Conservation (phyloP, 2,113 vertebrate genomes). For the Eonycteris spelaea region DNA sequence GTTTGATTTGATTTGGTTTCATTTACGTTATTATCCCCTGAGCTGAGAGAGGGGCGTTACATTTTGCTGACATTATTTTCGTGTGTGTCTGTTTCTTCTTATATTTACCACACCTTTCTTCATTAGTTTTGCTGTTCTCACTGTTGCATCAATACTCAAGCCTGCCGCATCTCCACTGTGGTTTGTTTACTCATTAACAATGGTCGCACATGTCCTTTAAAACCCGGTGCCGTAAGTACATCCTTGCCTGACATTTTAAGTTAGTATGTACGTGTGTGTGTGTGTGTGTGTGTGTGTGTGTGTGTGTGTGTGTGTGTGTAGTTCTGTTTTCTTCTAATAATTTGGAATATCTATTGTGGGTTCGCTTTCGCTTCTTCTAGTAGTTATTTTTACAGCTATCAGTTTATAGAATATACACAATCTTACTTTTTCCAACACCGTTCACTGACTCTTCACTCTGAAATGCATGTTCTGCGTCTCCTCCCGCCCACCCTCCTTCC, state of each 20-base stretch:
- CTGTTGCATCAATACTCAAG: not conserved
- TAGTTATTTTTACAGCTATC: not conserved
- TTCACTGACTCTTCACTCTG: too few species aligned
- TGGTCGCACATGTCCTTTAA: not conserved
- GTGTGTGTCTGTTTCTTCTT: not conserved
- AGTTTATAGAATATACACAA: not conserved
- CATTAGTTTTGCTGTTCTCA: not conserved
- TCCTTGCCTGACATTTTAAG: not conserved
- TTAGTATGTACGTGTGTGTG: not conserved
- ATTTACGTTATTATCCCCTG: not conserved
- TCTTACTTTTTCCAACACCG: not conserved
- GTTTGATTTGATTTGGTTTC: not conserved
- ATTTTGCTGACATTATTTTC: not conserved
- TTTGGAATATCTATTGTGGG: not conserved
- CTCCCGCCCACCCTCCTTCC: rapidly evolving
- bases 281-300: not conserved
- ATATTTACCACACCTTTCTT: not conserved
- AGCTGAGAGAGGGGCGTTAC: not conserved
- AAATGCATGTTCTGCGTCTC: not conserved
- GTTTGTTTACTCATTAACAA: not conserved
- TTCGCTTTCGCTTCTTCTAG: not conserved
- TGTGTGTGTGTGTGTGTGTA: not conserved
- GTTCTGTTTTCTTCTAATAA: not conserved
- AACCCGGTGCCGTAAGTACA: not conserved
- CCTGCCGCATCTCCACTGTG: not conserved